Percentiles rank a stretch among this genome's conserved stretches.
These are phyloP conservation scores for Norana najaformis DNA, from an alignment of 2,888 invertebrate genomes.

Conservation along the genomic window DNA sequence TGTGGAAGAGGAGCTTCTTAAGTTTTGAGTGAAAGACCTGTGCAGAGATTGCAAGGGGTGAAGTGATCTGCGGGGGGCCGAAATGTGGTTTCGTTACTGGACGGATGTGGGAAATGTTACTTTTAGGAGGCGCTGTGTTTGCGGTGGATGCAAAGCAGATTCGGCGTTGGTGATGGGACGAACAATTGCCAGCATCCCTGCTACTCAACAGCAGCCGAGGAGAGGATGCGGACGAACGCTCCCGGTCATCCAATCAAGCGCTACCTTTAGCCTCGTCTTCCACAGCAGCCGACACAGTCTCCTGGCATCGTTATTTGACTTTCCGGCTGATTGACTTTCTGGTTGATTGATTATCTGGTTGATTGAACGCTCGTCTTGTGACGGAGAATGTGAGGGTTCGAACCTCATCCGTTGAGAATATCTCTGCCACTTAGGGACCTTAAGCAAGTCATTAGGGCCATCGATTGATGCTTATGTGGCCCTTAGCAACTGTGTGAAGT, in stretches of 20 bases:
- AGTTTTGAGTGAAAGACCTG: too few relatives aligned
- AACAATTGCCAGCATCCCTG: background rate
- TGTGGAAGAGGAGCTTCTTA: too few relatives aligned
- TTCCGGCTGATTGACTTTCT: background rate
- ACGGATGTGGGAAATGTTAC: background rate
- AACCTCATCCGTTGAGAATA: background rate
- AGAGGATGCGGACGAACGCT: background rate
- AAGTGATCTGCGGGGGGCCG: too few relatives aligned
- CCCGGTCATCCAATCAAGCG: slow-evolving; percentile 17
- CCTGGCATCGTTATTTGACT: background rate
- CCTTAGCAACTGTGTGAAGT: background rate
- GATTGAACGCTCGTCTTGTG: background rate
- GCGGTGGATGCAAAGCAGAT: slow-evolving; percentile 19
- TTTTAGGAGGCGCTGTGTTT: slow-evolving; percentile 20
- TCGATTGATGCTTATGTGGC: background rate
- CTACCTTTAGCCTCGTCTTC: background rate
- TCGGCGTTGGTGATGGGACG: slow-evolving; percentile 15
- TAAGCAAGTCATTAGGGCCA: background rate
- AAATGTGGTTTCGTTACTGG: too few relatives aligned
- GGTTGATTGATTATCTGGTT: too few relatives aligned
- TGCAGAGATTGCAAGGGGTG: too few relatives aligned
- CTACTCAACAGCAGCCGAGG: slow-evolving; percentile 2
- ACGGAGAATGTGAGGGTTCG: background rate
- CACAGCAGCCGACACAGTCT: background rate
- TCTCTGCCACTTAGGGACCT: background rate